A percentile compares a stretch with the other conserved stretches of the same genome.
These are phyloP conservation scores for Saxidomus purpurata DNA, from an alignment of 1,140 invertebrate species.

Conservation along the genomic window DNA sequence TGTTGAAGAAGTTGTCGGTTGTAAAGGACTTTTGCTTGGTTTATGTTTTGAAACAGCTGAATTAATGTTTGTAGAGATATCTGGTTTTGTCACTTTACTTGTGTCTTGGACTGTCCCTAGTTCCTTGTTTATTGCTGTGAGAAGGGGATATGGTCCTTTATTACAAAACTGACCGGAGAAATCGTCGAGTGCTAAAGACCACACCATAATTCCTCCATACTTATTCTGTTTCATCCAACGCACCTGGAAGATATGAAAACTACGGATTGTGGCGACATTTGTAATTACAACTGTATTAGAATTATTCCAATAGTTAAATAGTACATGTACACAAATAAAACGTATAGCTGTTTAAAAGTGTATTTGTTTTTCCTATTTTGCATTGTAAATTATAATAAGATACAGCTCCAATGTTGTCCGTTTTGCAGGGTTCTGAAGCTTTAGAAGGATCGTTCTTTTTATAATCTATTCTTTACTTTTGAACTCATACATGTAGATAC, in stretches of 20 bases:
- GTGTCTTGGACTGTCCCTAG: conserved; percentile 90
- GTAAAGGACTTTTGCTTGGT: background rate
- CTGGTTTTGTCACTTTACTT: background rate
- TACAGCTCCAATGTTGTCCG: too few relatives aligned
- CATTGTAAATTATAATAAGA: too few relatives aligned
- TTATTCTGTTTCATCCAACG: conserved; percentile 96
- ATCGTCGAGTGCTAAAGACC: conserved; percentile 99
- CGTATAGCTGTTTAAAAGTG: too few relatives aligned
- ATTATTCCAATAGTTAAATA: too few relatives aligned
- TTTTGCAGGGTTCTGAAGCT: too few relatives aligned
- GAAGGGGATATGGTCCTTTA: conserved; percentile 95
- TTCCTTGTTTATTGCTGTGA: conserved; percentile 94
- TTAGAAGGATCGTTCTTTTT: too few relatives aligned
- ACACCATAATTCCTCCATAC: conserved; percentile 98
- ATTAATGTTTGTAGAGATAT: background rate
- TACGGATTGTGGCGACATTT: too few relatives aligned
- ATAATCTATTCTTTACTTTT: too few relatives aligned
- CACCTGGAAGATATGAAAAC: conserved; percentile 86
- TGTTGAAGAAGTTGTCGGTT: background rate
- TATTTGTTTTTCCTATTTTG: too few relatives aligned
- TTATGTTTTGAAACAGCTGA: background rate
- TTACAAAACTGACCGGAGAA: conserved; percentile 94
- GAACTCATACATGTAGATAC: too few relatives aligned
- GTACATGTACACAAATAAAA: too few relatives aligned
- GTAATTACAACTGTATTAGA: too few relatives aligned